Base-by-base conservation (phyloP, 2,113 vertebrate species). In the Melanotaenia duboulayi region DNA sequence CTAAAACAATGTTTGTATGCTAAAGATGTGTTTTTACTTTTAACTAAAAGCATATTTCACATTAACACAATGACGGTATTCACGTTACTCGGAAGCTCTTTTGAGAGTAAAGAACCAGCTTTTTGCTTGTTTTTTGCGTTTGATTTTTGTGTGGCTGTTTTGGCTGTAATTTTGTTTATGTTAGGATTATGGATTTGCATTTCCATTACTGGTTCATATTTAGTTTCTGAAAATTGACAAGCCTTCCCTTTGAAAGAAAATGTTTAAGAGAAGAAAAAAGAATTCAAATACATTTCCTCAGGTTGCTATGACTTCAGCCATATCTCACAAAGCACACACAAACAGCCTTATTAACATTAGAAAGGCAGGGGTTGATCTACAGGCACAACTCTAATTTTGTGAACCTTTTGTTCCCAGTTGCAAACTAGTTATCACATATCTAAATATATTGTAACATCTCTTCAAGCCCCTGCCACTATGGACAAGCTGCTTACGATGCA, bases 391-490 rank as follows among this genome's bases (percentile, higher is more conserved):
- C 11, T 32, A 28, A 32, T 60, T 75, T 37, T n/a, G 17, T 7
- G 3, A 40, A 49, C 32, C 12, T 78, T 52, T 20, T 14, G 3
- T 49, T 57, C 17, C 13, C 32, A 25, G 13, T 59, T 25, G 23
- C 58, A 48, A 17, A n/a, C 16, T n/a, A 48, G 4, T 17, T 48
- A 16, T 7, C 44, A 19, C 44, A 48, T 17, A n/a, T 48, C 6
- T 19, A 14, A 48, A 48, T n/a, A 4, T 48, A 19, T 19, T n/a
- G 17, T 24, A 64, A 76, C 57, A 74, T 52, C 52, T 71, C 54
- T 65, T 23, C 49, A 65, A 62, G 55, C 56, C 25, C 23, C n/a
- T 74, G 44, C 32, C 66, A 71, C 75, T 71, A 58, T 35, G 42
- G 68, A 58, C 17, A 3, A 28, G 24, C 46, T 20, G 9, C 69